Evolutionary conservation across 2,888 invertebrate genomes (phyloP), one percentile per base, ranked within the genome.

Genomic region (Sinohyriopsis cumingii): DNA sequence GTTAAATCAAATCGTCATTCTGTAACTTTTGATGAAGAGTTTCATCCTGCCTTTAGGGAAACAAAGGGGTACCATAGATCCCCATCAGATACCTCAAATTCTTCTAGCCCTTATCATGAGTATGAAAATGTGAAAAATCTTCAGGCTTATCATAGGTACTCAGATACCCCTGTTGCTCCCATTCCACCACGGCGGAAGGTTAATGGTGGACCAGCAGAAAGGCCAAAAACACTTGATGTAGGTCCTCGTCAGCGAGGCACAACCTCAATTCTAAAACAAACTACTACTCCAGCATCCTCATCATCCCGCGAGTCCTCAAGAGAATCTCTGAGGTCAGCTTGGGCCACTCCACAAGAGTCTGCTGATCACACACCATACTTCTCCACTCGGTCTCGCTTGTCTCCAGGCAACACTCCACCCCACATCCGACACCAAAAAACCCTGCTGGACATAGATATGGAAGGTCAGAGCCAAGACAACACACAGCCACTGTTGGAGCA

Each of bases 291-390:
- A 25, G 73, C 70, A 54, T 65, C 68, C n/a, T 65, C 69, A n/a
- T 73, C 70, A 18, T 64, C 65, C 33, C 61, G 65, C 53, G 71
- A 69, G 20, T 68, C 68, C 12, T 77, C 77, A n/a, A 72, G 75
- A 1, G 78, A 78, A 57, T 78, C 78, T 7, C 76, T 73, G 9
- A 55, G 75, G 56, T 64, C 77, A 45, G 72, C 71, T 12, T 76
- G 77, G 76, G 76, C 72, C 25, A 76, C 80, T 12, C 76, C 80
- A 15, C 72, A 78, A 7, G 76, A 77, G 25, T 73, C 79, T 15
- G 77, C 67, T 9, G 96, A 96, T 83, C 96, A 96, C 86, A 95
- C 95, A 85, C 95, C 95, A 60, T 96, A 96, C 89, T 93, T 95
- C 80, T 96, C 96, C 15, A 96, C 96, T 3, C 77, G 86, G 68